phyloP scores from a whole-genome alignment of 2,113 vertebrate genomes.

The Eidolon helvum region DNA sequence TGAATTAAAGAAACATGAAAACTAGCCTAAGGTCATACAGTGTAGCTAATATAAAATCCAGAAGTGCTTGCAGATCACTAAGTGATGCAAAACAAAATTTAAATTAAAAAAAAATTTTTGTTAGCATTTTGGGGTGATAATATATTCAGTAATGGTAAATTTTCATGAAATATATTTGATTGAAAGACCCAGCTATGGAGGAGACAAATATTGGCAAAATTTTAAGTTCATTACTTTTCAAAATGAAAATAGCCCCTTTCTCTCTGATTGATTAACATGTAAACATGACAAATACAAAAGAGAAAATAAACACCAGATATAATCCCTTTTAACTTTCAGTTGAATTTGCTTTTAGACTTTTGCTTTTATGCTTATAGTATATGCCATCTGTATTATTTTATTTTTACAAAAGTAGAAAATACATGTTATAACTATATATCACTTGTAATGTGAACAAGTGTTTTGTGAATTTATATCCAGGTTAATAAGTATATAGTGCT shows the following conservation, averaged over 20 bases:
- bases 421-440: not conserved
- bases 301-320: not conserved
- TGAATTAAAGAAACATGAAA: not conserved
- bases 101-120: not conserved
- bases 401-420: slow-evolving; percentile 16
- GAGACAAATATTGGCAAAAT: not conserved
- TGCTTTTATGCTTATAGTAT: not conserved
- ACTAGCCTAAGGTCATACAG: not conserved
- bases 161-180: not conserved
- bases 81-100: not conserved
- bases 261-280: not conserved
- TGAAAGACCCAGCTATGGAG: not conserved
- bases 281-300: not conserved
- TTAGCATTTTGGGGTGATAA: not conserved
- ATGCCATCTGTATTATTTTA: not conserved
- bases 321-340: not conserved
- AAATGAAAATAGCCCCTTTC: not conserved
- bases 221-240: not conserved
- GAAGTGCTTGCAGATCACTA: not conserved
- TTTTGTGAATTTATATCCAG: not conserved
- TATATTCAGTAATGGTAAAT: not conserved
- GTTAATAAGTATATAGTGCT: not conserved
- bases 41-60: not conserved
- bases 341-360: not conserved
- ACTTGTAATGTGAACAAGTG: not conserved